Evolutionary conservation across 2,797 vertebrate genomes (phyloP), one percentile per base, ranked within the genome.

Genomic region (Poecilia wingei): DNA sequence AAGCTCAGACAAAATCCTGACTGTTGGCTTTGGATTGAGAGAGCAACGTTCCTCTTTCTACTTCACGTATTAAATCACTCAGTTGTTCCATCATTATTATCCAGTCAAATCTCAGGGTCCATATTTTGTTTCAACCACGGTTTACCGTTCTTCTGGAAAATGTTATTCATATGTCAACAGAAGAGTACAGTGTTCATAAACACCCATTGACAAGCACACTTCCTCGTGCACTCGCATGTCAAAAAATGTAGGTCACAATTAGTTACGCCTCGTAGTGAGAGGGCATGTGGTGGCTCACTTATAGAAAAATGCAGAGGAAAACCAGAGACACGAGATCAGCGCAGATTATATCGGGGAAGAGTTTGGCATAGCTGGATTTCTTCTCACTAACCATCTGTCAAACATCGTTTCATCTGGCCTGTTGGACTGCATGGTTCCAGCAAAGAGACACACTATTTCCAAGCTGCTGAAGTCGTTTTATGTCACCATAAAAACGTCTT

Each of bases 61-160:
- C 74, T 75, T 79, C 59, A 18, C 73, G 2, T 79, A 9, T 6
- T 68, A 49, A 61, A 43, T 66, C 69, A 80, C 70, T 87, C 57
- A 81, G 4, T 77, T 53, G 75, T 83, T 85, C 72, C 83, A 84
- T 43, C 0, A 1, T 69, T 82, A 79, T n/a, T 47, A 79, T 81
- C 61, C 18, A 57, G 76, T 41, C 70, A 74, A 41, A 80, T 81
- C 74, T 75, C 74, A 14, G 2, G 18, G 33, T 66, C 14, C 6
- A n/a, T 72, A 75, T 46, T 83, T 86, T 70, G 10, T 73, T 83
- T 76, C 76, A 49, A 84, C 86, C n/a, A 81, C 72, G 79, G 70
- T 89, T 90, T 88, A 89, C 75, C 59, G 18, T 57, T 57, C 77
- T 33, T 80, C 73, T 87, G 87, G 88, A 91, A 92, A 91, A 88